Evolutionary conservation across 2,113 vertebrate species (phyloP).

Genomic region (Corythornis vintsioides): DNA sequence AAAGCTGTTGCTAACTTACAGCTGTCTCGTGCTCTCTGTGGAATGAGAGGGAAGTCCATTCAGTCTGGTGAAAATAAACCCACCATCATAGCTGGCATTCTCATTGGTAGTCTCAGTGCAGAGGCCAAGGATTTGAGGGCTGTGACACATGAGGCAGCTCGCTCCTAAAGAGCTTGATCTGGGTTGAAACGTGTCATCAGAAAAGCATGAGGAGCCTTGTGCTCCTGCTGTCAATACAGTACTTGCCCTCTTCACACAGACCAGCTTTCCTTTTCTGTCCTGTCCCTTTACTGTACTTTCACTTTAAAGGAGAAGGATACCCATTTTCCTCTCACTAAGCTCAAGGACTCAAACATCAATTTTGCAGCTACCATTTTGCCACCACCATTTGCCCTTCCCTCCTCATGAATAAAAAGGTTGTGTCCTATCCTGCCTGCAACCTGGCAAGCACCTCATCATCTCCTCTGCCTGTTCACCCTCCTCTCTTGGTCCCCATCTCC

Average conservation of each 20-base stretch:
- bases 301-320: conserved; percentile 51
- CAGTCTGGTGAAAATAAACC: conserved; percentile 72
- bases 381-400: neutral
- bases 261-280: conserved; percentile 53
- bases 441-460: neutral
- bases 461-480: neutral
- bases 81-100: conserved; percentile 68
- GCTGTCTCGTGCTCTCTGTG: conserved; percentile 70
- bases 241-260: conserved; percentile 40
- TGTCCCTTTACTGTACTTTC: conserved; percentile 50
- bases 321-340: neutral
- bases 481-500: neutral
- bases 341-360: neutral
- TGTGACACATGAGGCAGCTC: conserved; percentile 67
- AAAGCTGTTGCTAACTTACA: conserved; percentile 68
- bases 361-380: neutral
- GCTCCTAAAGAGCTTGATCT: conserved; percentile 62
- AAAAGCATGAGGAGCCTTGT: conserved; percentile 68
- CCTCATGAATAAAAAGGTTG: neutral
- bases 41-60: conserved; percentile 71
- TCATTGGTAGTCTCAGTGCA: conserved; percentile 58
- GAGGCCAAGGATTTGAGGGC: conserved; percentile 69
- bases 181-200: conserved; percentile 63
- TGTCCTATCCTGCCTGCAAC: neutral
- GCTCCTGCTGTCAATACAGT: conserved; percentile 51